Conservation (phyloP, 2,113 vertebrate species). For the Dasyurus viverrinus region DNA sequence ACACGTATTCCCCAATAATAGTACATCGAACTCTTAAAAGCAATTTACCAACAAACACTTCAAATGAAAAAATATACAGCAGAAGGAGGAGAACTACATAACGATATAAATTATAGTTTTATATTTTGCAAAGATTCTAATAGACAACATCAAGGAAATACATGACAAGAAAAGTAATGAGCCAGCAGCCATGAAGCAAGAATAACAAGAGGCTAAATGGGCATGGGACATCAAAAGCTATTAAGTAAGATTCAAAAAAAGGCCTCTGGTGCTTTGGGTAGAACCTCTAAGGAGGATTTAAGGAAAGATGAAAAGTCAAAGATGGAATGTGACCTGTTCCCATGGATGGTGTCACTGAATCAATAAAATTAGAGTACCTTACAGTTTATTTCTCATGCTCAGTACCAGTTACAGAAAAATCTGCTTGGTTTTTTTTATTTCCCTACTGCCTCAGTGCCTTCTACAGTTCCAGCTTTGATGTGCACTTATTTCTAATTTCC, state of each 20-base stretch:
- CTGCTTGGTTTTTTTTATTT: neutral
- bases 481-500: neutral
- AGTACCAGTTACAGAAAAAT: neutral
- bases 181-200: neutral
- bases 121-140: neutral
- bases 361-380: too few relatives aligned
- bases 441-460: too few relatives aligned
- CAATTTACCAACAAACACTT: neutral
- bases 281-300: too few relatives aligned
- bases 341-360: too few relatives aligned
- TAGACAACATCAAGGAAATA: neutral
- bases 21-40: neutral
- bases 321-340: too few relatives aligned
- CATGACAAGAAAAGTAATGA: neutral
- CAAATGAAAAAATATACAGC: neutral
- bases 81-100: neutral
- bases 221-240: neutral
- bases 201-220: neutral
- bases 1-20: neutral
- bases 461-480: neutral
- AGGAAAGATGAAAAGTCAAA: too few relatives aligned
- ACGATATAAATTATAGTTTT: neutral
- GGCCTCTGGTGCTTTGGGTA: neutral
- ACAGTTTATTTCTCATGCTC: too few relatives aligned
- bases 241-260: neutral